Base-by-base conservation (phyloP, 2,113 vertebrate genomes). In the Rynchops niger region DNA sequence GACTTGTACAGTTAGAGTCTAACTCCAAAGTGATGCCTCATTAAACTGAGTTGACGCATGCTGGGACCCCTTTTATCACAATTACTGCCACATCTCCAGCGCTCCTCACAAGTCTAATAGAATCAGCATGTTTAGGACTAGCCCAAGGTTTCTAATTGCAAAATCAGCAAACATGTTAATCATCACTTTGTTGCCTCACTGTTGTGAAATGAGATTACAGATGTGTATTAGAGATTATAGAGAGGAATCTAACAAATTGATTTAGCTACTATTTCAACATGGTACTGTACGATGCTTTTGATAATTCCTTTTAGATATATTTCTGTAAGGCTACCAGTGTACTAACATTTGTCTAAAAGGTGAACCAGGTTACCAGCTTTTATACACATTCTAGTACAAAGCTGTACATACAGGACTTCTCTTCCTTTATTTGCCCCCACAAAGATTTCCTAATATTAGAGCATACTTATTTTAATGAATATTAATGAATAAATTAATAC, bases 1-100 rank as follows among this genome's bases (percentile, higher is more conserved):
- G 58, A 58, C 36, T 30, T 63, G 53, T 78, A 25, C 38, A 65
- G 79, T 22, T 52, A 78, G 71, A 92, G 13, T 52, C 88, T 80
- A 84, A 74, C 84, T 91, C 73, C 78, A 72, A 73, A 96, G 30
- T 65, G 87, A 76, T 63, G 88, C 69, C 97, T 98, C 96, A 95
- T 97, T 98, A 98, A 93, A 74, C 77, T 26, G 96, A 96, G 93
- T 95, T 97, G 96, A 91, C 87, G 91, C 90, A 88, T 50, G 94
- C 93, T 78, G 92, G 98, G 96, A 95, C 93, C 91, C 96, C 95
- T 96, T 96, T 96, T 85, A 97, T 98, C 95, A 94, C 96, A 97
- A 96, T 98, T 95, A 97, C 94, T 80, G 88, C 86, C 79, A 93
- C 87, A 93, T 95, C 97, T 97, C 97, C 90, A 90, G 86, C 50